Evolutionary conservation across 1,140 invertebrate species (phyloP), one percentile per base, ranked within the genome.

Genomic region (Halesus radiatus): DNA sequence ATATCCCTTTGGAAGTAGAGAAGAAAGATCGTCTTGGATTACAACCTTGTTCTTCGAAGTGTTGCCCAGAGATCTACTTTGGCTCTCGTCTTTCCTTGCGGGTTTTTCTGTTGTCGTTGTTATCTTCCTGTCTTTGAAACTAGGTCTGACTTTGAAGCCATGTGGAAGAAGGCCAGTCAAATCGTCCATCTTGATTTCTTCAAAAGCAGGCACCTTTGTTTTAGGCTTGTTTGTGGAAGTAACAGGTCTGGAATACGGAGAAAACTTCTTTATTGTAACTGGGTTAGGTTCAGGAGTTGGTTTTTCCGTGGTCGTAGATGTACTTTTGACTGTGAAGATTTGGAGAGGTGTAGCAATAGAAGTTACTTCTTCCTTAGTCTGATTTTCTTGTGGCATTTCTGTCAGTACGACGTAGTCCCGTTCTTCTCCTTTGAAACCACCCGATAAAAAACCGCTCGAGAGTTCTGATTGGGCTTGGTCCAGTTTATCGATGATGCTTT

Each of bases 401-500:
- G 90, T 91, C 70, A 92, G 90, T 22, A 92, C 85, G 60, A 90
- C 89, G 80, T 91, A 91, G 83, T 91, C 91, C 87, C 91, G 91
- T 76, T 89, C 88, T 78, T 87, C 87, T 72, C 88, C 88, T 83
- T 91, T 87, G 70, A 91, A 87, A 18, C 87, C 92, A 56, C 94
- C 93, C 1, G 91, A 92, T 3, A 96, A 87, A 58, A 96, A 91
- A 68, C 93, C 94, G 85, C 93, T 94, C 0, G 94, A 95, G 29
- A 96, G 86, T 86, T 96, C 95, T 0, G 95, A 96, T 83, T 96
- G 95, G 13, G 95, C 94, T 70, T 93, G 89, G 86, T 96, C 95
- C 77, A 96, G 88, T 86, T 96, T 96, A 83, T 96, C 95, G 80
- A 94, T 95, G 50, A 96, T 94, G 85, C 94, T 96, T 88, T 96